Conservation (phyloP, 2,797 vertebrate genomes). For the Notoglanidium macrostoma region DNA sequence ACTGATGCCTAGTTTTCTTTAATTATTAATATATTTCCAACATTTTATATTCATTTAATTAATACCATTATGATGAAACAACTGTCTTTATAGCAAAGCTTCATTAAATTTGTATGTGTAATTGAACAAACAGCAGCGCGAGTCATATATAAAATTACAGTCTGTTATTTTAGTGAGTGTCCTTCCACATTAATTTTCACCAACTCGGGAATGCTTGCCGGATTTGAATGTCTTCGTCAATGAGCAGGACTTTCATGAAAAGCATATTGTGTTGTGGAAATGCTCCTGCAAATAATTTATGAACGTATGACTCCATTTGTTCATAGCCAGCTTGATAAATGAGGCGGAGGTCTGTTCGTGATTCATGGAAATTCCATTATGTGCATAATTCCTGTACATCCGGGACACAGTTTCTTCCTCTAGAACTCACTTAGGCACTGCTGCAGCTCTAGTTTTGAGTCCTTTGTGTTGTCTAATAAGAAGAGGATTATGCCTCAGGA, state of each 20-base stretch:
- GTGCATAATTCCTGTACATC: neutral
- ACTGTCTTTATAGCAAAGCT: neutral
- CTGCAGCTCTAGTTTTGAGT: neutral
- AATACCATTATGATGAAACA: neutral
- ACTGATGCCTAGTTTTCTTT: neutral
- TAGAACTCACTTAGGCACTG: neutral
- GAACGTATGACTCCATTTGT: neutral
- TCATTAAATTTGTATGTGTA: neutral
- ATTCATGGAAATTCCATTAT: neutral
- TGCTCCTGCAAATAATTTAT: neutral
- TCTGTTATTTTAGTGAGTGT: neutral
- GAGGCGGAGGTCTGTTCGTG: slow-evolving; percentile 1
- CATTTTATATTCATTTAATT: neutral
- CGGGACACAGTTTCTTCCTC: neutral
- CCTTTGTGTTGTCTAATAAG: neutral
- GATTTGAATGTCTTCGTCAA: neutral
- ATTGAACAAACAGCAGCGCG: neutral
- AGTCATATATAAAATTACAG: neutral
- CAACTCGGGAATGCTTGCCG: neutral
- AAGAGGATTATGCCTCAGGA: neutral
- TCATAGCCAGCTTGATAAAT: neutral
- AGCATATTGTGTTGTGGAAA: neutral
- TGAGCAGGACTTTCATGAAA: neutral
- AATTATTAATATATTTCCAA: neutral
- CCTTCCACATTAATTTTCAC: neutral